phyloP scores from a whole-genome alignment of 2,888 invertebrate genomes.

The Alsophila aescularia region DNA sequence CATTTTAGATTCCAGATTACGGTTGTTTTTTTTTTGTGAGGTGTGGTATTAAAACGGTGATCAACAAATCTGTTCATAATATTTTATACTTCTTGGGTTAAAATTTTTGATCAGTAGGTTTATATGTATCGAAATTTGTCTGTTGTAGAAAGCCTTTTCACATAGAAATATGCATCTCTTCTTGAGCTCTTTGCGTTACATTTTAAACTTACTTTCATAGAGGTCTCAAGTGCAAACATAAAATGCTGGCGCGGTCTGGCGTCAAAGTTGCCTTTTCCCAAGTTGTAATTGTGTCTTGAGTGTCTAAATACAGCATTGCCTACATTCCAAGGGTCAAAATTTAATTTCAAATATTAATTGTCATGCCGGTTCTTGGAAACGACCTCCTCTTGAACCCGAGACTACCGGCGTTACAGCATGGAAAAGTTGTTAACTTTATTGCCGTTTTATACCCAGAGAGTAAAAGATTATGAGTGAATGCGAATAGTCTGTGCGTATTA shows the following conservation, averaged over 20 bases:
- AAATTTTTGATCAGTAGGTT: too few species aligned
- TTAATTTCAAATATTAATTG: constrained; percentile 49
- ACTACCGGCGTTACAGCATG: constrained; percentile 34
- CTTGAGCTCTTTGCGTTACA: constrained; percentile 6
- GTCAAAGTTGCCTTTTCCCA: constrained; percentile 13
- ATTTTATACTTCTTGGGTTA: not conserved
- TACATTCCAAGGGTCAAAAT: constrained; percentile 43
- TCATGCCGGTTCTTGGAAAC: constrained; percentile 23
- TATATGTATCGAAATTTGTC: not conserved
- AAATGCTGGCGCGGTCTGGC: constrained; percentile 12
- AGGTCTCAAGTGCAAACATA: constrained; percentile 25
- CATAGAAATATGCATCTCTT: too few species aligned
- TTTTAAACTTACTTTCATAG: constrained; percentile 27
- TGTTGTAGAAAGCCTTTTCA: not conserved
- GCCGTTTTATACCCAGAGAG: constrained; percentile 29
- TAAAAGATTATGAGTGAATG: constrained; percentile 35
- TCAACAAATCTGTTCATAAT: not conserved
- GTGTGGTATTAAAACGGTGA: not conserved
- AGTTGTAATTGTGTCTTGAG: constrained; percentile 41
- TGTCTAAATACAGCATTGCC: constrained; percentile 35
- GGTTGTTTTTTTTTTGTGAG: not conserved
- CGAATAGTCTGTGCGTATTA: constrained; percentile 22
- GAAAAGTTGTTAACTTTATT: constrained; percentile 34
- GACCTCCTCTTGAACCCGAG: constrained; percentile 33
- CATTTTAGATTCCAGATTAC: not conserved